Conservation (phyloP, 2,113 vertebrate genomes). For the Xiphophorus hellerii region DNA sequence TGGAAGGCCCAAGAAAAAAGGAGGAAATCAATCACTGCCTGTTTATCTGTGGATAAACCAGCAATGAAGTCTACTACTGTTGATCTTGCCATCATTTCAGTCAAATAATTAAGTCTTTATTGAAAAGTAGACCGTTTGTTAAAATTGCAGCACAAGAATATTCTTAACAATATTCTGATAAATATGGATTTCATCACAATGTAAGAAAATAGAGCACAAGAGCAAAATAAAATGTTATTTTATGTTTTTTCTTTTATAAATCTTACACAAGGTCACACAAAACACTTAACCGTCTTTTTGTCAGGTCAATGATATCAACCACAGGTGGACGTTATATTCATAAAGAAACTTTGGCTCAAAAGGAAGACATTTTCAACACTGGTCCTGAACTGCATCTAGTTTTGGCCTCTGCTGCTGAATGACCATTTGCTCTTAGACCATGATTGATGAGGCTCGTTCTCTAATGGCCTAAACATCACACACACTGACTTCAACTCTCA, state of each 20-base stretch:
- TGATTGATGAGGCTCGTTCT: constrained; percentile 47
- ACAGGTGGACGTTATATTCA: not conserved
- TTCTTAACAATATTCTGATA: not conserved
- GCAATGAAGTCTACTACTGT: not conserved
- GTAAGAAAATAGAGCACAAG: not conserved
- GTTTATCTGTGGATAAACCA: not conserved
- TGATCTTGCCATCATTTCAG: not conserved
- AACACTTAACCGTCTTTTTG: not conserved
- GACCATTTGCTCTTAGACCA: constrained; percentile 35
- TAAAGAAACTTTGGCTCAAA: not conserved
- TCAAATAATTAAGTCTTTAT: not conserved
- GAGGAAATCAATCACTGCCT: not conserved
- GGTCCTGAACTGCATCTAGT: constrained; percentile 7
- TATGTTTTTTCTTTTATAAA: not conserved
- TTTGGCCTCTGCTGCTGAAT: constrained; percentile 33
- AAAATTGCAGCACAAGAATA: not conserved
- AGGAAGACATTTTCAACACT: not conserved
- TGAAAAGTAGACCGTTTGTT: not conserved
- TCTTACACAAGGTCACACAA: not conserved
- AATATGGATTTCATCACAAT: not conserved
- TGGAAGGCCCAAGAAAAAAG: not conserved
- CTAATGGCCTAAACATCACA: constrained; percentile 35
- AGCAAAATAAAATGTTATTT: too few relatives aligned
- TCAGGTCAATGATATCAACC: not conserved
- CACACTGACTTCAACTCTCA: constrained; percentile 54